phyloP scores from a whole-genome alignment of 2,797 vertebrate genomes.

The Cottoperca gobio region DNA sequence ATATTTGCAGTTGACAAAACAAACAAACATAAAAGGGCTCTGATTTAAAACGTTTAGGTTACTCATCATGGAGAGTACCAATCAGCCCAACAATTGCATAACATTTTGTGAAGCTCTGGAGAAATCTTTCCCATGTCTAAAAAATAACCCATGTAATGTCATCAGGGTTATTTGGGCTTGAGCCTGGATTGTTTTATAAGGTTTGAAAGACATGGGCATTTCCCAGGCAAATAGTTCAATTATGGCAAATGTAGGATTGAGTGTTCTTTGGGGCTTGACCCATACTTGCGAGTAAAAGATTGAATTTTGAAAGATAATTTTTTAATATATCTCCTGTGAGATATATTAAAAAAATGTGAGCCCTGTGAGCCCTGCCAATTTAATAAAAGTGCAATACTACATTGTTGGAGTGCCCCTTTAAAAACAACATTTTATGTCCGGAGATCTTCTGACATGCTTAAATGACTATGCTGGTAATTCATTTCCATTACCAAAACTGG shows the following conservation, averaged over 20 bases:
- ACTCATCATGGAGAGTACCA: slow-evolving; percentile 53
- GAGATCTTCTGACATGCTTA: background rate
- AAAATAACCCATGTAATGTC: background rate
- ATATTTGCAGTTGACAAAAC: slow-evolving; percentile 20
- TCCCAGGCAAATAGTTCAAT: background rate
- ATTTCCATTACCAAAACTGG: background rate
- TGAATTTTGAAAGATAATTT: background rate
- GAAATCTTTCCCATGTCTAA: background rate
- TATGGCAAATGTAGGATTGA: too few relatives aligned
- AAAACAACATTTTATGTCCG: background rate
- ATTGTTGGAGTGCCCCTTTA: background rate
- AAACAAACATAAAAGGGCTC: background rate
- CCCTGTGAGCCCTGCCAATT: too few relatives aligned
- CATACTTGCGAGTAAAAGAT: background rate
- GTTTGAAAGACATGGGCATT: background rate
- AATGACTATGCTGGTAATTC: background rate
- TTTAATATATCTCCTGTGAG: background rate
- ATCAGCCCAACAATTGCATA: background rate
- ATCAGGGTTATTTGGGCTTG: background rate
- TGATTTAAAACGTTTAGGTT: slow-evolving; percentile 11
- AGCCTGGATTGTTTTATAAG: too few relatives aligned
- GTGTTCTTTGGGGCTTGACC: too few relatives aligned
- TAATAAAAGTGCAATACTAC: background rate
- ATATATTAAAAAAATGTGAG: too few relatives aligned
- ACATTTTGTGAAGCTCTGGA: background rate